Conservation (phyloP, 92 coral and sea anemone genomes). For the Siderastrea siderea region DNA sequence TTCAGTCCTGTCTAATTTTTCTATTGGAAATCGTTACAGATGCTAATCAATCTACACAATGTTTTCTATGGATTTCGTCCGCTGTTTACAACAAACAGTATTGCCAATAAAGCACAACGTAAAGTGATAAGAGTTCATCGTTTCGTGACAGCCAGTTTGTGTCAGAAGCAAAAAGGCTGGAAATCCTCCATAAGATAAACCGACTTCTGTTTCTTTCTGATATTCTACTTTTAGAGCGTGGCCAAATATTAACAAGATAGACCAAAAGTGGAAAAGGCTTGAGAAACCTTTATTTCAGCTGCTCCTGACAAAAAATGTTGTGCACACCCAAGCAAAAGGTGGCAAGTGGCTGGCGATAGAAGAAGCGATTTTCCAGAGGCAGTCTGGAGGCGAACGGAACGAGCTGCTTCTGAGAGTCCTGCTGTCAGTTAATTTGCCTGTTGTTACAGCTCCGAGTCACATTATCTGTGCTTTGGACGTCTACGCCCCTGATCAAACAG, state of each 20-base stretch:
- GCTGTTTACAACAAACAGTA: too few species aligned
- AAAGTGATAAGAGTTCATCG: too few species aligned
- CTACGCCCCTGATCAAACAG: background rate
- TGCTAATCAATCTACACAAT: too few species aligned
- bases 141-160: too few species aligned
- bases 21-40: too few species aligned
- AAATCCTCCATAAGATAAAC: too few species aligned
- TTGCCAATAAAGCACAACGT: too few species aligned
- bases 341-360: conserved; percentile 76
- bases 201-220: too few species aligned
- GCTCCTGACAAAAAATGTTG: conserved; percentile 33
- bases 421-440: conserved; percentile 20
- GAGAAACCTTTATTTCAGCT: conserved; percentile 43
- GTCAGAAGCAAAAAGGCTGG: too few species aligned
- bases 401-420: conserved; percentile 25
- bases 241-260: conserved; percentile 30
- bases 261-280: conserved; percentile 45
- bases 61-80: too few species aligned
- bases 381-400: background rate
- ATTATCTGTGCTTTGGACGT: conserved; percentile 41
- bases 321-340: conserved; percentile 58
- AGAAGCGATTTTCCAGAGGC: conserved; percentile 44
- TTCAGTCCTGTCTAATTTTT: too few species aligned
- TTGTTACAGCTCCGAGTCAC: conserved; percentile 66
- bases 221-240: background rate